Evolutionary conservation across 2,888 invertebrate species (phyloP).

Genomic region (Heliconius cydno): DNA sequence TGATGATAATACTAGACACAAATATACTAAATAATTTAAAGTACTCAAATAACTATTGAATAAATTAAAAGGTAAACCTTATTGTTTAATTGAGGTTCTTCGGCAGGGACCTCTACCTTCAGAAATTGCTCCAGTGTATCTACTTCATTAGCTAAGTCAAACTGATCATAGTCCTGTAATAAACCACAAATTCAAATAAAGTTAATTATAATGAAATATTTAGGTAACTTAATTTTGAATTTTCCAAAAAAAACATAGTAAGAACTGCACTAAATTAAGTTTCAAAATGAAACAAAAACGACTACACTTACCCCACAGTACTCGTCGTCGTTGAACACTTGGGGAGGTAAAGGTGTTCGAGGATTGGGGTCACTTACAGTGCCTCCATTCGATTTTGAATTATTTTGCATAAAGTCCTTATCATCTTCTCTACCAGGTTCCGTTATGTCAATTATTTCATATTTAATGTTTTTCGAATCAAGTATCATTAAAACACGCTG

Average conservation of each 20-base stretch:
- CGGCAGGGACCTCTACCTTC: slow-evolving; percentile 86
- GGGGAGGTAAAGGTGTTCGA: slow-evolving; percentile 94
- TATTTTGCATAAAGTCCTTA: slow-evolving; percentile 96
- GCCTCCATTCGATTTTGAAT: slow-evolving; percentile 89
- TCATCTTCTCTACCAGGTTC: slow-evolving; percentile 95
- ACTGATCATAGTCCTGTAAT: slow-evolving; percentile 94
- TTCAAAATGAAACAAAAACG: not conserved
- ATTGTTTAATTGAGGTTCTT: slow-evolving; percentile 62
- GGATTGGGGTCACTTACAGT: slow-evolving; percentile 89
- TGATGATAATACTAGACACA: too few relatives aligned
- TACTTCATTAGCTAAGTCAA: slow-evolving; percentile 95
- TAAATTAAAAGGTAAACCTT: slow-evolving; percentile 52
- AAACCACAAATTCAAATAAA: slow-evolving; percentile 30
- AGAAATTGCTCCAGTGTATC: slow-evolving; percentile 95
- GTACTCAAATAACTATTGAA: not conserved
- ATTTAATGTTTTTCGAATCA: slow-evolving; percentile 94
- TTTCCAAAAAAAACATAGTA: not conserved
- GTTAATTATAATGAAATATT: not conserved
- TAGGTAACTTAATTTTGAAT: not conserved
- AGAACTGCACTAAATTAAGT: not conserved
- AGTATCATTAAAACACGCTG: slow-evolving; percentile 96
- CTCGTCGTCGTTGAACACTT: slow-evolving; percentile 95
- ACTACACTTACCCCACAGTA: slow-evolving; percentile 92
- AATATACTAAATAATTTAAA: not conserved
- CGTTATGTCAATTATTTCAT: slow-evolving; percentile 96